Percentiles rank a stretch among this genome's conserved stretches.
These are phyloP conservation scores for Cataglyphis cursor DNA, from an alignment of 2,888 invertebrate genomes.

Conservation along the genomic window DNA sequence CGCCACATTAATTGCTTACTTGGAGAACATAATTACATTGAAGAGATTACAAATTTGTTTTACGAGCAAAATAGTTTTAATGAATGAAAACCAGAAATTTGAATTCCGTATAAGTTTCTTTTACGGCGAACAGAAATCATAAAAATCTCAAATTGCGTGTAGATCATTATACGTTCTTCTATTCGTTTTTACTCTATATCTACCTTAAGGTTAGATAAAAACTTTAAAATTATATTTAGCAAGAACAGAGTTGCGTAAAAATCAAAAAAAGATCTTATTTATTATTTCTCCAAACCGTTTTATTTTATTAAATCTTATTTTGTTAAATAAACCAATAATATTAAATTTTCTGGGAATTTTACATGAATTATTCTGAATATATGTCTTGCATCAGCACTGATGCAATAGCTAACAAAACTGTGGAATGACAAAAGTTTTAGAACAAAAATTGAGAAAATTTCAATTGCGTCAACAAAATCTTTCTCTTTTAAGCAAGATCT, in stretches of 20 bases:
- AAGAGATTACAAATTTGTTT: neutral
- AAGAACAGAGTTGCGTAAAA: neutral
- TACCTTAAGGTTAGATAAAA: neutral
- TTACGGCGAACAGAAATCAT: neutral
- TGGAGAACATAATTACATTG: constrained; percentile 6
- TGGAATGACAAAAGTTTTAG: neutral
- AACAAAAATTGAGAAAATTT: neutral
- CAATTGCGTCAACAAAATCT: neutral
- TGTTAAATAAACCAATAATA: neutral
- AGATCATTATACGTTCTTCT: neutral
- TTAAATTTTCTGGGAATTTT: neutral
- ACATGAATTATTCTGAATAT: neutral
- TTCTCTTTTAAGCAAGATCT: neutral
- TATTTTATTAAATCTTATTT: neutral
- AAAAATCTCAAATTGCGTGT: neutral
- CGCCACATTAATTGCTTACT: neutral
- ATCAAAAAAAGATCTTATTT: neutral
- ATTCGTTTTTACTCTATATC: neutral
- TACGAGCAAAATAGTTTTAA: constrained; percentile 24
- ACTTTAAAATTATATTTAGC: neutral
- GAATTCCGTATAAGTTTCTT: neutral
- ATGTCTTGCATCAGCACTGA: neutral
- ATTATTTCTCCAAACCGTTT: neutral
- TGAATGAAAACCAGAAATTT: neutral
- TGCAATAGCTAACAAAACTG: neutral